These are phyloP conservation scores for Netelia fuscicornis DNA, from an alignment of 2,888 invertebrate species.

Conservation along the genomic window DNA sequence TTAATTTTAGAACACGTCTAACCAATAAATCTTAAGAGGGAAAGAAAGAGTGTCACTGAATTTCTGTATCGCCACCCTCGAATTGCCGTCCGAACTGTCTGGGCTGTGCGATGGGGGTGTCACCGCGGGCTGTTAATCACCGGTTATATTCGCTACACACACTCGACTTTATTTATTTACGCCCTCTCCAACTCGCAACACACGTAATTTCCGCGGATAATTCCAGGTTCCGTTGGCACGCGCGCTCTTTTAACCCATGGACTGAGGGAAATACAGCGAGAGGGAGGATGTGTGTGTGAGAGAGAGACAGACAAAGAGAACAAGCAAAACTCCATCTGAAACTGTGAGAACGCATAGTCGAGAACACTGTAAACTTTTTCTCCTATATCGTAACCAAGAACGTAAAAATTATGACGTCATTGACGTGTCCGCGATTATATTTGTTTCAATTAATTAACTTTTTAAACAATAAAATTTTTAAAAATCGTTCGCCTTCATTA, in stretches of 20 bases:
- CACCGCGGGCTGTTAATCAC: conserved; percentile 78
- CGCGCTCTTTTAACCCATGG: conserved; percentile 71
- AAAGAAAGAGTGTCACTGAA: neutral
- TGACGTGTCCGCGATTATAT: conserved; percentile 28
- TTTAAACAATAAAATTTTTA: conserved; percentile 7
- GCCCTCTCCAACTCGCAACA: conserved; percentile 63
- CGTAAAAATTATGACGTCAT: conserved; percentile 37
- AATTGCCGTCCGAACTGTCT: conserved; percentile 61
- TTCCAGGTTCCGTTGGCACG: conserved; percentile 77
- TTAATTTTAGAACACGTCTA: too few relatives aligned
- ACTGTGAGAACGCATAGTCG: conserved; percentile 23
- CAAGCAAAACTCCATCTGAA: conserved; percentile 33
- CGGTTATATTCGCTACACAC: conserved; percentile 78
- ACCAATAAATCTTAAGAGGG: neutral
- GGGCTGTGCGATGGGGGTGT: conserved; percentile 72
- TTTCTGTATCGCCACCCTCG: conserved; percentile 48
- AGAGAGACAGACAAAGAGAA: conserved; percentile 1
- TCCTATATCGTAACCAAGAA: neutral
- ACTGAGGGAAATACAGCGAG: neutral
- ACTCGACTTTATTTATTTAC: conserved; percentile 81
- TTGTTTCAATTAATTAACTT: conserved; percentile 44
- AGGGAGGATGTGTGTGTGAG: neutral
- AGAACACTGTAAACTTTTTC: neutral
- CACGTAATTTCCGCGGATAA: conserved; percentile 77
- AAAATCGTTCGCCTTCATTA: conserved; percentile 9